Percentiles rank a stretch among this genome's conserved stretches.
Evolutionary conservation across 1,140 invertebrate genomes (phyloP).

Genomic region (Stenopsyche tienmushanensis): DNA sequence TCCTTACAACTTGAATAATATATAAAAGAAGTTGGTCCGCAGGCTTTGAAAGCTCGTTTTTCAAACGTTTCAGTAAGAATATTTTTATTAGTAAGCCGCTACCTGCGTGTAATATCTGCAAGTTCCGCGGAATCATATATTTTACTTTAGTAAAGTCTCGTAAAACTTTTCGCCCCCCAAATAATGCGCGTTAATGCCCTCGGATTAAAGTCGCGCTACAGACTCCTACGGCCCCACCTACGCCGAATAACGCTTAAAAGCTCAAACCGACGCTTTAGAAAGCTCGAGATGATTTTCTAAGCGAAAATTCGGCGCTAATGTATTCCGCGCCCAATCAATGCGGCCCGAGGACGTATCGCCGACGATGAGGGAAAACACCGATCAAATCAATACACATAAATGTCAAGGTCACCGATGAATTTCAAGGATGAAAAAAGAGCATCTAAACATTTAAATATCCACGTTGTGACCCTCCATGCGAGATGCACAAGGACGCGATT

Average conservation of each 20-base stretch:
- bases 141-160: constrained; percentile 36
- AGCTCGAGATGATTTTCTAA: too few species aligned
- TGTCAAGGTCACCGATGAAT: too few species aligned
- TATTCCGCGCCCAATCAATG: background rate
- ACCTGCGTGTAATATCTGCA: constrained; percentile 36
- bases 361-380: too few species aligned
- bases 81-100: constrained; percentile 41
- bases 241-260: too few species aligned
- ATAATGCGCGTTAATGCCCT: constrained; percentile 39
- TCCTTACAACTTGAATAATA: constrained; percentile 41
- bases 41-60: constrained; percentile 42
- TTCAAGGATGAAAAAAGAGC: too few species aligned
- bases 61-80: constrained; percentile 42
- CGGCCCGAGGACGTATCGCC: too few species aligned
- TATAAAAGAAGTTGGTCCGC: constrained; percentile 42
- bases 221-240: constrained; percentile 1
- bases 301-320: background rate
- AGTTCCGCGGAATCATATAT: constrained; percentile 35
- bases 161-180: constrained; percentile 18
- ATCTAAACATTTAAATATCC: too few species aligned
- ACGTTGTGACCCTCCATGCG: too few species aligned
- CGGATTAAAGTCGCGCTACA: constrained; percentile 33
- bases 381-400: too few species aligned
- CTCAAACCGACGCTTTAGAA: too few species aligned
- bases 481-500: too few species aligned